Percentiles rank a stretch among this genome's conserved stretches.
These are phyloP conservation scores for Phrynocephalus forsythii DNA, from an alignment of 2,797 vertebrate species.

Conservation along the genomic window DNA sequence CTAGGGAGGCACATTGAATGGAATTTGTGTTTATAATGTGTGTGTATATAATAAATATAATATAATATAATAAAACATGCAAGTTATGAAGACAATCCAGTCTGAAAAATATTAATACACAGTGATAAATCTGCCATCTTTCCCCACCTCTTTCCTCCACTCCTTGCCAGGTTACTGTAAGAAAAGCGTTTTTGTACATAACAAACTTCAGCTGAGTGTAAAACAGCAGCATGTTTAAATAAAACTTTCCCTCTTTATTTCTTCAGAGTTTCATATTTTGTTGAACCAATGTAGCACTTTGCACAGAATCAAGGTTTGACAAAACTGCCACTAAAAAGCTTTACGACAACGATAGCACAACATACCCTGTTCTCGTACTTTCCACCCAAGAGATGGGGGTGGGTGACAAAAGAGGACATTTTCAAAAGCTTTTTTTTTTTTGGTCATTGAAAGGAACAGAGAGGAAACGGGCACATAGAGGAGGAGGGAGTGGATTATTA, in stretches of 20 bases:
- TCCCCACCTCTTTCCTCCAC: neutral
- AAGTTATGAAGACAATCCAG: neutral
- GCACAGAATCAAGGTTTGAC: neutral
- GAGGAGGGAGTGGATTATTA: neutral
- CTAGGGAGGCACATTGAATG: too few relatives aligned
- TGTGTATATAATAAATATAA: neutral
- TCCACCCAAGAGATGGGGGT: neutral
- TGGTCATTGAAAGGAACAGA: slow-evolving; percentile 7
- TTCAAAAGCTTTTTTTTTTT: slow-evolving; percentile 5
- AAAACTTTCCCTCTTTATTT: neutral
- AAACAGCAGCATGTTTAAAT: neutral
- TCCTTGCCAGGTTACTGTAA: neutral
- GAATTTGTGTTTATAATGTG: neutral
- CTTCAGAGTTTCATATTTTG: neutral
- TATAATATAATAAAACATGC: neutral
- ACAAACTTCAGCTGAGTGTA: neutral
- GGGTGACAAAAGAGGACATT: neutral
- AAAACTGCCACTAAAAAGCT: neutral
- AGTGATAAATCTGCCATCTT: neutral
- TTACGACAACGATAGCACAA: neutral
- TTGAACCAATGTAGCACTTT: neutral
- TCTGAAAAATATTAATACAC: neutral
- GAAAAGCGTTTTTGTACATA: neutral
- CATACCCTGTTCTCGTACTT: neutral
- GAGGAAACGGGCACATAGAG: neutral